Conservation (phyloP, 2,888 invertebrate species). For the Caenorhabditis virilis region DNA sequence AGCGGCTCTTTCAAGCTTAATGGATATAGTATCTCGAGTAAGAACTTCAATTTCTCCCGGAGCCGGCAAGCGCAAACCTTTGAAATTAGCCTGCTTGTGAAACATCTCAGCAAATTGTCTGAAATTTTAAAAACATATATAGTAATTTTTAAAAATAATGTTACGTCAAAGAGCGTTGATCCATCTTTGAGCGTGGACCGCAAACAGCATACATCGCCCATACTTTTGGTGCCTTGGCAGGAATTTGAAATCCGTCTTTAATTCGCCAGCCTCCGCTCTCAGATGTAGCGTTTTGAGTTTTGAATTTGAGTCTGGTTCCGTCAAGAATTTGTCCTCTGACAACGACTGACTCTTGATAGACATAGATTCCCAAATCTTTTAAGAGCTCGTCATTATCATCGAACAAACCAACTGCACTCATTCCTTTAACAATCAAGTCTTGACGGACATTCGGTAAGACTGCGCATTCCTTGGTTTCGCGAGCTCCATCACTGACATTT, state of each 20-base stretch:
- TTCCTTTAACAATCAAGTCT: constrained; percentile 14
- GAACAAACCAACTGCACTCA: constrained; percentile 4
- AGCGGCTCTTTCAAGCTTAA: constrained; percentile 5
- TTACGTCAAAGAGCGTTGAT: neutral
- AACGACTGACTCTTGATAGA: constrained; percentile 16
- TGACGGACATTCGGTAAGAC: constrained; percentile 31
- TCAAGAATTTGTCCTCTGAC: constrained; percentile 1
- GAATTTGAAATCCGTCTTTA: constrained; percentile 1
- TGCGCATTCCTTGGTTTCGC: constrained; percentile 43
- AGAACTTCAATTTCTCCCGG: constrained; percentile 12
- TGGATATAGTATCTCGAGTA: constrained; percentile 1
- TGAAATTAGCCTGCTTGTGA: neutral
- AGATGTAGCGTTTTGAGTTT: neutral
- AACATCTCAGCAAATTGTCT: neutral
- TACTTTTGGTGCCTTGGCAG: constrained; percentile 6
- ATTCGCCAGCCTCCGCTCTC: constrained; percentile 20
- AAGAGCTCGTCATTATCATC: constrained; percentile 9
- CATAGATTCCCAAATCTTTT: constrained; percentile 13
- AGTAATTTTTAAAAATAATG: no score
- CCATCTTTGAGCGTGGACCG: neutral
- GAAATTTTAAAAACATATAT: no score
- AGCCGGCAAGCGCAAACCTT: constrained; percentile 5
- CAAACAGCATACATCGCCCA: constrained; percentile 22
- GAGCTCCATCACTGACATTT: constrained; percentile 32
- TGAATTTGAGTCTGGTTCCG: neutral